These are phyloP conservation scores for Mesorhabditis sp. DNA, from an alignment of 2,888 invertebrate genomes.

Conservation along the genomic window DNA sequence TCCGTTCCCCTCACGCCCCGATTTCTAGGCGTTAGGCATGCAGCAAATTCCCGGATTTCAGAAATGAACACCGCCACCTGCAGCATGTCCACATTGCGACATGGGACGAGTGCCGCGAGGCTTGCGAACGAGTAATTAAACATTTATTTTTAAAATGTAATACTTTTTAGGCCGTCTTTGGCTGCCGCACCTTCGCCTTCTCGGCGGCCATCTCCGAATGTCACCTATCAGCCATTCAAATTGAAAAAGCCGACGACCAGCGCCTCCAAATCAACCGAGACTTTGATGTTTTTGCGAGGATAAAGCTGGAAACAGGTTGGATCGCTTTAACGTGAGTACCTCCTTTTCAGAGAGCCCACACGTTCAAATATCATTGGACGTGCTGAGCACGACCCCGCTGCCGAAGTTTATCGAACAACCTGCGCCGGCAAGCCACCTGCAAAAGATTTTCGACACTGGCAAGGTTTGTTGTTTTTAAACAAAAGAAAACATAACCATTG, in stretches of 20 bases:
- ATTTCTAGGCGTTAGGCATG: no score
- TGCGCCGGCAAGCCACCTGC: background rate
- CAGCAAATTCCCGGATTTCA: no score
- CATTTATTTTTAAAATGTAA: no score
- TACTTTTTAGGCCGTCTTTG: conserved; percentile 20
- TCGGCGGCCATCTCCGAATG: conserved; percentile 20
- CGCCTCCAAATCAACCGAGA: background rate
- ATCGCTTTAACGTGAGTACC: background rate
- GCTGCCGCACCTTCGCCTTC: conserved; percentile 29
- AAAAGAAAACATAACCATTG: background rate
- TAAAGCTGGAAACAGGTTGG: background rate
- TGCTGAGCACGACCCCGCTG: background rate
- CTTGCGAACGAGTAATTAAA: background rate
- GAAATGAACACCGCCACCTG: conserved; percentile 25
- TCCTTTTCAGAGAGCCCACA: background rate
- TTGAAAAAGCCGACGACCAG: conserved; percentile 10
- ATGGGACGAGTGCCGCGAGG: background rate
- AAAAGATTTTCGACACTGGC: background rate
- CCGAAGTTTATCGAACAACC: no score
- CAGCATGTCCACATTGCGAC: conserved; percentile 30
- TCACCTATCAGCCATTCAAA: conserved; percentile 19
- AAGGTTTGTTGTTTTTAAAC: background rate
- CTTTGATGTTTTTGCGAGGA: background rate
- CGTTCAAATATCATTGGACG: background rate
- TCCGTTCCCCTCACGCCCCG: no score